Evolutionary conservation across 2,888 invertebrate genomes (phyloP).

Genomic region (Lepidonotus clava): DNA sequence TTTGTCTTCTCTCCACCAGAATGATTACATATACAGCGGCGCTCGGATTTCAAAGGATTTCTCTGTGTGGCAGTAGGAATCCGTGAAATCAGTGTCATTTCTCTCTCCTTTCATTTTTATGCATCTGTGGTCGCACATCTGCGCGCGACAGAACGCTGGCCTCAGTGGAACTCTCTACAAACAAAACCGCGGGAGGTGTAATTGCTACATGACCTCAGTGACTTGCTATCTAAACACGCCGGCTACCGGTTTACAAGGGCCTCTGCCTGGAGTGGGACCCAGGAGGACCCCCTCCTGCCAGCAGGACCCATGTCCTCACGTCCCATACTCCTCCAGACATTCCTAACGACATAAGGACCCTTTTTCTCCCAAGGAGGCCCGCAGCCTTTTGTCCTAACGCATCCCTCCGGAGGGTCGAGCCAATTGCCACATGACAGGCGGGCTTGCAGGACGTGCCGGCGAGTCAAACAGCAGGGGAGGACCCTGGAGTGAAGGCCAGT

Average conservation of each 20-base stretch:
- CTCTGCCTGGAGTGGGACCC: neutral
- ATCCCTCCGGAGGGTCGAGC: neutral
- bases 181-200: conserved; percentile 17
- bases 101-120: neutral
- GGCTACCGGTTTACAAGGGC: neutral
- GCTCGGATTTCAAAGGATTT: no score
- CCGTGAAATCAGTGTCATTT: neutral
- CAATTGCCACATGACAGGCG: no score
- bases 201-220: conserved; percentile 11
- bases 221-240: neutral
- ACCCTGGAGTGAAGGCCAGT: no score
- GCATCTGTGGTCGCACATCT: neutral
- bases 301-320: neutral
- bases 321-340: neutral
- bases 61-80: no score
- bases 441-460: neutral
- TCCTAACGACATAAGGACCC: neutral
- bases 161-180: conserved; percentile 20
- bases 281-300: neutral
- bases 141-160: neutral
- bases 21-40: no score
- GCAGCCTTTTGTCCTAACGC: neutral
- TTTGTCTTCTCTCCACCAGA: no score
- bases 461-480: neutral
- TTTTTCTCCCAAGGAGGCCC: neutral